Base-by-base conservation (phyloP, 1,140 invertebrate genomes). In the Drosophila navojoa region DNA sequence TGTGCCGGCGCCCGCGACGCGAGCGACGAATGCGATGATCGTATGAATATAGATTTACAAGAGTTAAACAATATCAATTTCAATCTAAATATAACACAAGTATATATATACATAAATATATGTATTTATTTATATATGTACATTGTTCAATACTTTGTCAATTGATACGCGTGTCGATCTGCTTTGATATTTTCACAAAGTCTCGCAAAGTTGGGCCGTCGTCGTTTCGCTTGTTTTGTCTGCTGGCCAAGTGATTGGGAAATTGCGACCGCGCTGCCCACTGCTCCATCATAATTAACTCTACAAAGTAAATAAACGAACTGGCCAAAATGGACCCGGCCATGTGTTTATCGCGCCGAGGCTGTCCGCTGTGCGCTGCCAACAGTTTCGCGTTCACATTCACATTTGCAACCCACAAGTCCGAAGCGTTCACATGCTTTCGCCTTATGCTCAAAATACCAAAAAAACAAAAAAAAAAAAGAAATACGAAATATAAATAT, bases 301-400 rank as follows among this genome's bases (percentile, higher is more conserved):
- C 77, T 82, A 86, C 82, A 87, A 86, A 86, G 79, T 79, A 82
- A 87, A 82, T 86, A 84, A 84, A 84, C 81, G 72, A 69, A 84
- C 60, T 79, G 80, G 73, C 68, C 76, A 77, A 79, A 79, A 71
- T 61, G 60, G 77, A 84, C 58, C 50, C 58, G 82, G 82, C 79
- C 82, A 86, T 86, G 82, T 86, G 82, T 87, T 85, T 71, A 75
- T 70, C 59, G 38, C 68, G 52, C 58, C 49, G 57, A 55, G 57
- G 71, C 52, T 25, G 35, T 67, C 38, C 25, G 53, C 58, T 35
- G 35, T 66, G 53, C 27, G 27, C 27, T 29, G 61, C 35, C 71
- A 70, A 62, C 66, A 70, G 58, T 70, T 62, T 55, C 68, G 50
- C 52, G 40, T 35, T 54, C 53, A 58, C 38, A 61, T 27, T 63